Conservation (phyloP, 2,797 vertebrate genomes). For the Monodelphis domestica region DNA sequence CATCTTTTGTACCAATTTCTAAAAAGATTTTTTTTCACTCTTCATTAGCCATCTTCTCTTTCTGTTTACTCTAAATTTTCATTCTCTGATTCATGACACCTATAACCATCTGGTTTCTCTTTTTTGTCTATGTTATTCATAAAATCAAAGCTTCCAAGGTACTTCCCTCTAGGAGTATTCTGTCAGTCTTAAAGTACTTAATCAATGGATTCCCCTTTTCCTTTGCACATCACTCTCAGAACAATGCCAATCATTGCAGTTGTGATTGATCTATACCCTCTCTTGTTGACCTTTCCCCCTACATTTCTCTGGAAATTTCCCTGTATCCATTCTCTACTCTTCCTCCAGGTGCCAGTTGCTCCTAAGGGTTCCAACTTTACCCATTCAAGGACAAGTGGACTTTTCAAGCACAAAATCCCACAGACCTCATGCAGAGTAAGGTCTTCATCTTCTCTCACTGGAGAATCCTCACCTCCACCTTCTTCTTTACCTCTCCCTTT, state of each 20-base stretch:
- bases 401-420: background rate
- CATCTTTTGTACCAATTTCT: background rate
- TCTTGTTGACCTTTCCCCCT: background rate
- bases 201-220: background rate
- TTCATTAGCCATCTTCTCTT: background rate
- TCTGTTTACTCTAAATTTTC: background rate
- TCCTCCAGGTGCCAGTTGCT: background rate
- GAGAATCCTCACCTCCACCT: background rate
- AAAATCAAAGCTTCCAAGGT: background rate
- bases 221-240: background rate
- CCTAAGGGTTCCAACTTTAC: background rate
- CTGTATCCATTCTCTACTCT: background rate
- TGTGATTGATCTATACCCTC: background rate
- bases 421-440: background rate
- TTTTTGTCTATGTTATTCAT: background rate
- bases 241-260: background rate
- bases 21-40: background rate
- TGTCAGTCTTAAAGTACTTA: background rate
- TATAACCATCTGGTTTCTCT: background rate
- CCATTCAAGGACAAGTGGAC: background rate
- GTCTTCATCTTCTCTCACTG: background rate
- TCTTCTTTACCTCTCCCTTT: background rate
- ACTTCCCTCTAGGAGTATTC: background rate
- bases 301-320: background rate
- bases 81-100: background rate